Evolutionary conservation across 2,888 invertebrate species (phyloP).

Genomic region (Ecliptopera silaceata): DNA sequence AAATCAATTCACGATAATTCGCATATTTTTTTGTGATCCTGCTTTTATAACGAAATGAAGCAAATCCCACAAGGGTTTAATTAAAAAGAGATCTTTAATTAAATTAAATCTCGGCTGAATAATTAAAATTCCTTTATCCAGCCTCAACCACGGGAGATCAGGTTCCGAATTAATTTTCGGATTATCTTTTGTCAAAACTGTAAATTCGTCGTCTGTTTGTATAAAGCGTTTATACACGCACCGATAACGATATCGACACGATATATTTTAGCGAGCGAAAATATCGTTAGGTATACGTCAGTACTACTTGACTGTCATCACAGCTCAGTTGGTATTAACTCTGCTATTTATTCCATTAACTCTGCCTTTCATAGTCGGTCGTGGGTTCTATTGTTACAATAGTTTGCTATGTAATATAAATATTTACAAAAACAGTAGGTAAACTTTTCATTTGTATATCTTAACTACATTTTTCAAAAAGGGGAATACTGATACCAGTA

Average conservation of each 20-base stretch:
- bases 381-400: no score
- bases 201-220: slow-evolving; percentile 14
- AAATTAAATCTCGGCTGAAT: slow-evolving; percentile 29
- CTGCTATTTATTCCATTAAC: no score
- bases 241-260: neutral
- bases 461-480: no score
- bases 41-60: slow-evolving; percentile 14
- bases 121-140: slow-evolving; percentile 36
- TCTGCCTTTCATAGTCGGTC: no score
- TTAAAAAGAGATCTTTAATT: slow-evolving; percentile 35
- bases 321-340: no score
- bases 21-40: neutral
- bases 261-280: no score
- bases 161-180: slow-evolving; percentile 33
- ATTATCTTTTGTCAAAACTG: slow-evolving; percentile 27
- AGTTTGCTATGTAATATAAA: no score
- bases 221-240: slow-evolving; percentile 12
- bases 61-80: slow-evolving; percentile 31
- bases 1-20: neutral
- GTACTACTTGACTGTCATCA: no score
- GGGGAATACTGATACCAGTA: no score
- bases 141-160: slow-evolving; percentile 23
- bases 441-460: no score
- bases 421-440: no score
- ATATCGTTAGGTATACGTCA: no score